A percentile compares a stretch with the other conserved stretches of the same genome.
These are phyloP conservation scores for Lepidochrysops patricia DNA, from an alignment of 2,888 invertebrate genomes.

Conservation along the genomic window DNA sequence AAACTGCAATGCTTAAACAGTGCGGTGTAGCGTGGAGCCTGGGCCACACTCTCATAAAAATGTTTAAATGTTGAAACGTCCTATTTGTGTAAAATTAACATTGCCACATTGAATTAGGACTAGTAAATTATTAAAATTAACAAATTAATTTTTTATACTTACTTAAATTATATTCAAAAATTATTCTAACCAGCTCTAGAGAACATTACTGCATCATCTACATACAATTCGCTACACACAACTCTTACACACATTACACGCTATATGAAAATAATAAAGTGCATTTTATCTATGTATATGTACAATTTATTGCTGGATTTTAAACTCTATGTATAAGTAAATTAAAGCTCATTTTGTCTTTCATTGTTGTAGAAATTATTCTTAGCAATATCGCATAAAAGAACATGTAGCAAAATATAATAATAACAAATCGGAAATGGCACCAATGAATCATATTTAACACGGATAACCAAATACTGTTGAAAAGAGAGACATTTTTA, in stretches of 20 bases:
- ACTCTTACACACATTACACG: background rate
- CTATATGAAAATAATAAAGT: conserved; percentile 9
- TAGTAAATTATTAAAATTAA: background rate
- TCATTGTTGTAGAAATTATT: background rate
- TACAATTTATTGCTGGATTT: conserved; percentile 13
- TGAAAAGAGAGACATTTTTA: background rate
- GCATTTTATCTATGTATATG: conserved; percentile 10
- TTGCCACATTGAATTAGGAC: background rate
- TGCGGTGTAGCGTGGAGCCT: no score
- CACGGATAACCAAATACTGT: background rate
- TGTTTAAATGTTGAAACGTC: background rate
- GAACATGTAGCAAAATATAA: background rate
- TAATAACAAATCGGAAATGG: background rate
- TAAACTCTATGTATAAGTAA: conserved; percentile 11
- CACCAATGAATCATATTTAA: background rate
- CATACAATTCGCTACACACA: conserved; percentile 1
- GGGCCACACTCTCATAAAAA: no score
- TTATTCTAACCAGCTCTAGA: background rate
- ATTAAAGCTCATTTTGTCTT: conserved; percentile 17
- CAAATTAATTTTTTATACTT: background rate
- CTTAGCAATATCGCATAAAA: background rate
- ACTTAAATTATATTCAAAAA: background rate
- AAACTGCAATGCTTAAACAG: no score
- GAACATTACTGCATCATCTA: background rate
- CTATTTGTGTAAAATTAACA: background rate